Base-by-base conservation (phyloP, 37 sponge, comb jelly and placozoan species). In the Cladorhizidae sp. region DNA sequence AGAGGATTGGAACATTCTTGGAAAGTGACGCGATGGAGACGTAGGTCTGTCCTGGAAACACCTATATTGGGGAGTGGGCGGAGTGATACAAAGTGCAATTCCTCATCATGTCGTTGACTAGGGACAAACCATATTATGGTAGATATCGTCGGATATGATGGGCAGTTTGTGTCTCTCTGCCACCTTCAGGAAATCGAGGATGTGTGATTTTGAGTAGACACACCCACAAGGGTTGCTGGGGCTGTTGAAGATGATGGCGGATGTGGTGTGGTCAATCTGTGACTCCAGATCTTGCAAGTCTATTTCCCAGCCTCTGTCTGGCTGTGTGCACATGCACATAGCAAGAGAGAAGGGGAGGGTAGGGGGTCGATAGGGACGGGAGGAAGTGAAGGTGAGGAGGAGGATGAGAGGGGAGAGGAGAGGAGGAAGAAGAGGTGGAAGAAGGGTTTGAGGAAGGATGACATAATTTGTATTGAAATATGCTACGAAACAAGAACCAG, bases 201-300 rank as follows among this genome's bases (percentile, higher is more conserved):
- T 67, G 81, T 98, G 96, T 26, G 90, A 36, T 31, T 67, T 50
- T 5, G 93, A 82, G 85, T 82, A 98, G 31, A 90, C 93, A 21
- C 93, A 89, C 32, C 98, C 98, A 89, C 98, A 98, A 22, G 96
- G 99, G 77, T 98, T 96, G 62, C 89, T 86, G 5, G 99, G 99
- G 80, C 96, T 92, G 68, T 84, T 93, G 38, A 98, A 78, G 5
- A 98, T 50, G 20, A 98, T 87, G 56, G 92, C 90, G 18, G 72
- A 86, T 1, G 96, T 93, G 32, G 86, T 87, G 7, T 64, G 57
- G 68, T 98, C 96, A 43, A 98, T 94, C 67, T 80, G 81, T 0
- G 79, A 76, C 87, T 98, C 99, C 75, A 98, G 70, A 42, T 93
- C 80, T 0, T 84, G 75, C 64, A 98, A 74, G 65, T 98, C 99